Conservation (phyloP, 1,140 invertebrate genomes). For the Paramacrobiotus metropolitanus region DNA sequence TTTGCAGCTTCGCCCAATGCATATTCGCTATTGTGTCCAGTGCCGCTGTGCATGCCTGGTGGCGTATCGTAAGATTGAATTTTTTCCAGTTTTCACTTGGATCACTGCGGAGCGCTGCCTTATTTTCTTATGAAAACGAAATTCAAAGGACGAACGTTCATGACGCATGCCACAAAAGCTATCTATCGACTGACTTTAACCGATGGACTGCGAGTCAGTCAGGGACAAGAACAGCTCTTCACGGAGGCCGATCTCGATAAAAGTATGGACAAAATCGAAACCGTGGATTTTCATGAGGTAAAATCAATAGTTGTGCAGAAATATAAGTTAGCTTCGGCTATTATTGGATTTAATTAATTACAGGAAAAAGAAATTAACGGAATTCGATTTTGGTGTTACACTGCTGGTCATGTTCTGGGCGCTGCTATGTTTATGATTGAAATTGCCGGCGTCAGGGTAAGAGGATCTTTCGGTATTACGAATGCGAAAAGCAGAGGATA, state of each 20-base stretch:
- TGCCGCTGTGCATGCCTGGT: conserved; percentile 7
- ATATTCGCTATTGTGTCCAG: conserved; percentile 10
- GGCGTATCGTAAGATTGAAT: conserved; percentile 8
- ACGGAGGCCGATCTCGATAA: conserved; percentile 86
- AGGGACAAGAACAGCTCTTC: conserved; percentile 69
- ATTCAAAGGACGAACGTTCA: conserved; percentile 92
- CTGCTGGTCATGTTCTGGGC: conserved; percentile 91
- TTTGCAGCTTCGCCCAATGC: conserved; percentile 10
- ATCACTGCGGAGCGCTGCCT: conserved; percentile 89
- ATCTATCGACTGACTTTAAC: conserved; percentile 96
- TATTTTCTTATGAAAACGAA: conserved; percentile 94
- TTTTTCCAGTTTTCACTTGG: conserved; percentile 67
- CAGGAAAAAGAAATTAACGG: conserved; percentile 19
- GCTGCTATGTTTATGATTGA: conserved; percentile 99
- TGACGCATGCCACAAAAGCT: conserved; percentile 99
- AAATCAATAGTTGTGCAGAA: too few species aligned
- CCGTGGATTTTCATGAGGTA: conserved; percentile 87
- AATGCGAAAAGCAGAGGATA: neutral
- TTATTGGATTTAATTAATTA: too few species aligned
- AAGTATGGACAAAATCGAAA: conserved; percentile 97
- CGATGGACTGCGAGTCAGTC: conserved; percentile 96
- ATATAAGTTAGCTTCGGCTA: too few species aligned
- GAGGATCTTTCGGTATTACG: conserved; percentile 5
- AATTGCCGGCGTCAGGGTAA: conserved; percentile 80
- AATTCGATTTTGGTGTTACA: conserved; percentile 75